Percentiles rank a stretch among this genome's conserved stretches.
phyloP scores from a whole-genome alignment of 1,140 invertebrate species.

The Zaprionus africanus region DNA sequence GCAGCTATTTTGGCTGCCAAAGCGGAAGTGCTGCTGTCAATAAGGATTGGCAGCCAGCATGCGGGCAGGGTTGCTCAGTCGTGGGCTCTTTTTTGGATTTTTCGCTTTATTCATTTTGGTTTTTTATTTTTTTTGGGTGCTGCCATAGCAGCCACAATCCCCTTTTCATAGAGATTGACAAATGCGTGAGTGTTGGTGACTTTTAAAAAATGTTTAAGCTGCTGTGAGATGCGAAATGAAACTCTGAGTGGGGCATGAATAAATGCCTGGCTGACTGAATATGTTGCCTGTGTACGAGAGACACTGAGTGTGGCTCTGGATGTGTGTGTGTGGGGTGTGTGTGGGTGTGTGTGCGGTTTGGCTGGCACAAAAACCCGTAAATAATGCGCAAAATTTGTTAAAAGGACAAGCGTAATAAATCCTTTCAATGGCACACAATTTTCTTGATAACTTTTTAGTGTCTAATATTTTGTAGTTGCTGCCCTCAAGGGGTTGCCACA shows the following conservation, averaged over 20 bases:
- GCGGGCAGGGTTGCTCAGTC: constrained; percentile 44
- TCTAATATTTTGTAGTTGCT: constrained; percentile 60
- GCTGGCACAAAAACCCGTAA: constrained; percentile 56
- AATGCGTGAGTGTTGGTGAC: constrained; percentile 80
- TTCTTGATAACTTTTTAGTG: constrained; percentile 79
- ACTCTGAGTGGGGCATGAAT: constrained; percentile 60
- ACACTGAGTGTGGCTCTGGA: not conserved
- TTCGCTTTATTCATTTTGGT: constrained; percentile 13
- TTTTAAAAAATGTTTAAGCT: constrained; percentile 81
- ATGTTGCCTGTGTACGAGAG: constrained; percentile 6
- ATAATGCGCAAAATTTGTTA: constrained; percentile 82
- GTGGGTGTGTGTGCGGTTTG: constrained; percentile 31
- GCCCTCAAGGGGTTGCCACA: constrained; percentile 18
- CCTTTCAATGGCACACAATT: constrained; percentile 74
- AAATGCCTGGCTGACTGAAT: constrained; percentile 32
- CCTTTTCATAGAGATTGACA: constrained; percentile 75
- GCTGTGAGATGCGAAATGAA: constrained; percentile 67
- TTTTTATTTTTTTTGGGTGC: constrained; percentile 1
- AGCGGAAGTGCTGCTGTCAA: constrained; percentile 80
- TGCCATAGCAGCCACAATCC: constrained; percentile 28
- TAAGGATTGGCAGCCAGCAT: constrained; percentile 78
- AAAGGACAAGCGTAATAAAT: constrained; percentile 81
- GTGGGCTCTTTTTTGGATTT: constrained; percentile 20
- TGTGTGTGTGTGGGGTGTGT: constrained; percentile 3
- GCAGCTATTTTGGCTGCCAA: constrained; percentile 82